These are phyloP conservation scores for Dermochelys coriacea DNA, from an alignment of 2,797 vertebrate genomes.

Conservation along the genomic window DNA sequence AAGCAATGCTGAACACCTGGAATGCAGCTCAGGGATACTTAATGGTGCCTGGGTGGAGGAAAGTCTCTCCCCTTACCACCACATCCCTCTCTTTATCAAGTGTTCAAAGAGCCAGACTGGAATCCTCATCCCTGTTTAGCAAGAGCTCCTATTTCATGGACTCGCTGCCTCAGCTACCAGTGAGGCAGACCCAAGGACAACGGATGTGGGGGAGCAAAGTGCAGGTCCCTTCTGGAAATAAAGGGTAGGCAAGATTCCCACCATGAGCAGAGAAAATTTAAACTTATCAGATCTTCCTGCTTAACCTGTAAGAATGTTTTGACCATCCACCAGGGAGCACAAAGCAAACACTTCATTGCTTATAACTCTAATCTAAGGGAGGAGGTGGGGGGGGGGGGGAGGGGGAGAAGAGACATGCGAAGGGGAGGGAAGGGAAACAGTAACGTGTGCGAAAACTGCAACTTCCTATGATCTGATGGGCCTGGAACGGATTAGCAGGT, in stretches of 20 bases:
- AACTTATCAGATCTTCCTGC: not conserved
- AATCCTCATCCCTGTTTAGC: accelerated
- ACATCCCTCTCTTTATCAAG: not conserved
- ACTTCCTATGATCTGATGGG: not conserved
- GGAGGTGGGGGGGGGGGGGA: too few species aligned
- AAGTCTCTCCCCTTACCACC: not conserved
- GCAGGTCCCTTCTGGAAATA: not conserved
- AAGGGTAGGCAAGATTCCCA: not conserved
- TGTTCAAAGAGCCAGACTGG: not conserved
- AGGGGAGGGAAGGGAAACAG: not conserved
- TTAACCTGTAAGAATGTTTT: not conserved
- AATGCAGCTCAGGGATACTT: not conserved
- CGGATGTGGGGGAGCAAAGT: accelerated
- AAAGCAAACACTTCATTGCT: not conserved
- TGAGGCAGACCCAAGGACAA: not conserved
- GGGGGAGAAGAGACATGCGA: too few species aligned
- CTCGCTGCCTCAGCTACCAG: not conserved
- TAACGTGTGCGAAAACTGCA: not conserved
- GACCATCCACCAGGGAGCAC: not conserved
- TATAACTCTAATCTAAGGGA: not conserved
- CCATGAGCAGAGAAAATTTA: not conserved
- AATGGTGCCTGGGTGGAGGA: not conserved
- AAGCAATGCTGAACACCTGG: slow-evolving; percentile 18
- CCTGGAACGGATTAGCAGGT: not conserved
- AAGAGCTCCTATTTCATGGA: not conserved